Evolutionary conservation across 2,113 vertebrate species (phyloP).

Genomic region (Salvelinus fontinalis): DNA sequence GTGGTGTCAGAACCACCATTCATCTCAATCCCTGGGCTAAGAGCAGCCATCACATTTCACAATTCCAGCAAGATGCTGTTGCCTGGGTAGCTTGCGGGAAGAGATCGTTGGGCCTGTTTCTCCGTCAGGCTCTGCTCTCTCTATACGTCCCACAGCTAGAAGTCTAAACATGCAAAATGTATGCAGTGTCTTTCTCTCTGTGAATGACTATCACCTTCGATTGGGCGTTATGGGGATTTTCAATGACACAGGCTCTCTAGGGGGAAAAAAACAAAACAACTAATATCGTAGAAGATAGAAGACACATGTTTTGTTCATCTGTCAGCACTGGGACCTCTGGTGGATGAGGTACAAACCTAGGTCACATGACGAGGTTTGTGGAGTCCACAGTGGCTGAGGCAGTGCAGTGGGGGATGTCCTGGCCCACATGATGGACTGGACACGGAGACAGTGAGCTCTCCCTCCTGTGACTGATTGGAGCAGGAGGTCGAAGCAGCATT

Average conservation of each 20-base stretch:
- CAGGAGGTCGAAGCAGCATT: slow-evolving; percentile 16
- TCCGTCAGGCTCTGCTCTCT: background rate
- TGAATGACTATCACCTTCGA: background rate
- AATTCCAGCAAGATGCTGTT: background rate
- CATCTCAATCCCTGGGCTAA: background rate
- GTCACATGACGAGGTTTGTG: too few species aligned
- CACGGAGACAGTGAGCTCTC: background rate
- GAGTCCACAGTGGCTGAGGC: too few species aligned
- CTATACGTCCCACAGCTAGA: background rate
- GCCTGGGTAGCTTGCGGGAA: background rate
- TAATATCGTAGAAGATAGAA: too few species aligned
- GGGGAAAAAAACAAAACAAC: too few species aligned
- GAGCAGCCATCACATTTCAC: background rate
- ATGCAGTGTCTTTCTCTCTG: background rate
- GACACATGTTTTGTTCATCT: too few species aligned
- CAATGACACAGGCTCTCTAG: background rate
- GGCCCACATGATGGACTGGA: slow-evolving; percentile 5
- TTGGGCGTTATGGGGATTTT: background rate
- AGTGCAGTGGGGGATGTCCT: background rate
- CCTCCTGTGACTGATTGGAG: slow-evolving; percentile 20
- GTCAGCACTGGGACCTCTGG: too few species aligned
- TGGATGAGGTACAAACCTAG: too few species aligned
- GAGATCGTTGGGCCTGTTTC: background rate
- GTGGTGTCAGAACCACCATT: background rate
- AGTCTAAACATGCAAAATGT: background rate